These are phyloP conservation scores for Dermatemys mawii DNA, from an alignment of 2,113 vertebrate species.

Conservation along the genomic window DNA sequence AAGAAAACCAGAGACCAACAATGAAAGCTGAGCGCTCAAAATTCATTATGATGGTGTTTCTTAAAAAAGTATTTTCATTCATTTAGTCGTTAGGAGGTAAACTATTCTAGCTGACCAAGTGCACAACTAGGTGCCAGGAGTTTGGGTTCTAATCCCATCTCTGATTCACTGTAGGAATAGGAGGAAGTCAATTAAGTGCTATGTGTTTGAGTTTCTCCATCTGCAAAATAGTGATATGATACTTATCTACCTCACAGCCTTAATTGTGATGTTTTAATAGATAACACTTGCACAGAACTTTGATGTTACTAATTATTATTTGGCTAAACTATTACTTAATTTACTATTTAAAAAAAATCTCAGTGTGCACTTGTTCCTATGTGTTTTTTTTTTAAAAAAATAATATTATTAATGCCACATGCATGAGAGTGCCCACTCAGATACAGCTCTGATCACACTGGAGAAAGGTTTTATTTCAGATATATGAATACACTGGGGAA, in stretches of 20 bases:
- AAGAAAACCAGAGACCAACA: neutral
- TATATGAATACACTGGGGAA: constrained; percentile 35
- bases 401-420: constrained; percentile 1
- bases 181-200: constrained; percentile 57
- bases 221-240: constrained; percentile 40
- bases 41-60: neutral
- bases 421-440: neutral
- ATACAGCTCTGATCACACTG: neutral
- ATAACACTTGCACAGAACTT: constrained; percentile 22
- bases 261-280: constrained; percentile 45
- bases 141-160: constrained; percentile 16
- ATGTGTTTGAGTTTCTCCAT: constrained; percentile 54
- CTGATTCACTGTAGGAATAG: constrained; percentile 39
- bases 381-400: constrained; percentile 22
- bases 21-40: neutral
- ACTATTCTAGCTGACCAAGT: constrained; percentile 18
- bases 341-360: neutral
- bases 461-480: constrained; percentile 18
- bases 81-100: neutral
- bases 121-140: neutral
- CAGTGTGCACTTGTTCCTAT: constrained; percentile 33
- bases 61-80: neutral
- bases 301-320: constrained; percentile 58
- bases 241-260: constrained; percentile 40
- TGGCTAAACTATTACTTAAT: constrained; percentile 14